Conservation (phyloP, 1,140 invertebrate species). For the Lepidurus apus region DNA sequence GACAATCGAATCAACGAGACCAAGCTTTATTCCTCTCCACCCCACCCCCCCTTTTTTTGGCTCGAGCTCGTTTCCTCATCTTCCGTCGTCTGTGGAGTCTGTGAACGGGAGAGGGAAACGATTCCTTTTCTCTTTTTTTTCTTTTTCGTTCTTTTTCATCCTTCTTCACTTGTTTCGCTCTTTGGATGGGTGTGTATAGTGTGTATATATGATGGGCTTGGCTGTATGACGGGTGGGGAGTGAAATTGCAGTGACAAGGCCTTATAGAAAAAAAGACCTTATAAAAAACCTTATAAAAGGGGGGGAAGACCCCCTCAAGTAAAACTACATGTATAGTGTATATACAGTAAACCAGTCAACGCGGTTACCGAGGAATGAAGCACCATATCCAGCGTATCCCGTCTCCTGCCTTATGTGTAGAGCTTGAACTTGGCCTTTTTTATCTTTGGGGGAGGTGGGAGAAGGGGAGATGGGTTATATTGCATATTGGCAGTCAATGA, state of each 20-base stretch:
- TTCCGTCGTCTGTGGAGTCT: background rate
- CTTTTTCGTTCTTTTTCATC: background rate
- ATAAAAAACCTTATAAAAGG: background rate
- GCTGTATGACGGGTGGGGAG: background rate
- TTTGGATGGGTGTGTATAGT: background rate
- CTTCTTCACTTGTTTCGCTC: background rate
- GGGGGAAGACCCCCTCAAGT: background rate
- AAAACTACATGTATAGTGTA: background rate
- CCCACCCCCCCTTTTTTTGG: background rate
- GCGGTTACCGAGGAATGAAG: background rate
- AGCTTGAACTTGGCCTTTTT: background rate
- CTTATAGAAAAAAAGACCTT: background rate
- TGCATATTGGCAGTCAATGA: constrained; percentile 21
- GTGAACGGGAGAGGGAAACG: background rate
- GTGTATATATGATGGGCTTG: background rate
- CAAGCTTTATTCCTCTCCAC: constrained; percentile 11
- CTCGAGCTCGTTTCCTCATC: constrained; percentile 11
- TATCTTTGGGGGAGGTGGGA: background rate
- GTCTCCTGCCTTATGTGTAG: background rate
- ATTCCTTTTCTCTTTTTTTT: background rate
- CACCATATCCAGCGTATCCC: background rate
- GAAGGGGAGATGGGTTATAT: background rate
- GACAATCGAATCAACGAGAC: constrained; percentile 21
- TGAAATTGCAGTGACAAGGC: background rate
- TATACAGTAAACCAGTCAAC: background rate